These are phyloP conservation scores for Lepisosteus osseus DNA, from an alignment of 2,113 vertebrate genomes.

Conservation along the genomic window DNA sequence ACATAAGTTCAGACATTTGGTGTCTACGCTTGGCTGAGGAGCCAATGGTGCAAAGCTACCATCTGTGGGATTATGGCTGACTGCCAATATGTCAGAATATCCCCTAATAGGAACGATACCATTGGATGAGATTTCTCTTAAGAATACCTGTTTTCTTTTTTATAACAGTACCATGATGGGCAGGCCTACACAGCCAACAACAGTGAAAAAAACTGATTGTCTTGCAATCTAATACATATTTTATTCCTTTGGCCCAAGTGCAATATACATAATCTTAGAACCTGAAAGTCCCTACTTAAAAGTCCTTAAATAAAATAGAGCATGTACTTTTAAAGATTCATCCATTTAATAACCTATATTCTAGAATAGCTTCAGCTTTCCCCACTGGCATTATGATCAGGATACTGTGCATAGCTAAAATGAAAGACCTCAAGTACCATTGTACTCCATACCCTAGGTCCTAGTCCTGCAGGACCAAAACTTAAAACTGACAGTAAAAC, in stretches of 20 bases:
- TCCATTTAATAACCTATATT: background rate
- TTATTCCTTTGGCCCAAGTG: background rate
- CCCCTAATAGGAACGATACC: no score
- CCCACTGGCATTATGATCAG: background rate
- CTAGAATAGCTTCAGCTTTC: background rate
- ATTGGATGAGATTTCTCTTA: no score
- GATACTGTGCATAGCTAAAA: no score
- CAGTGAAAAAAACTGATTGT: slow-evolving; percentile 4
- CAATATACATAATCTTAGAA: background rate
- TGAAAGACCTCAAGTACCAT: no score
- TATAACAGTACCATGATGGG: background rate
- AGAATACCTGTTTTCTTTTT: background rate
- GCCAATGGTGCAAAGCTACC: no score
- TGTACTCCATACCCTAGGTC: no score
- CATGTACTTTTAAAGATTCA: background rate
- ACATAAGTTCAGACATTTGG: no score
- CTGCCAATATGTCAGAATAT: no score
- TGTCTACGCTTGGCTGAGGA: no score
- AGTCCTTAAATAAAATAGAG: background rate
- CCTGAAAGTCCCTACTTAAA: background rate
- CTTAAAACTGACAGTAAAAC: no score
- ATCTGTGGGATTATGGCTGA: no score
- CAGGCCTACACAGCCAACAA: slow-evolving; percentile 1
- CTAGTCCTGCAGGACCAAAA: no score
- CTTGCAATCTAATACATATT: background rate